Evolutionary conservation across 1,140 invertebrate species (phyloP), one percentile per base, ranked within the genome.

Genomic region (Dinothrombium tinctorium): DNA sequence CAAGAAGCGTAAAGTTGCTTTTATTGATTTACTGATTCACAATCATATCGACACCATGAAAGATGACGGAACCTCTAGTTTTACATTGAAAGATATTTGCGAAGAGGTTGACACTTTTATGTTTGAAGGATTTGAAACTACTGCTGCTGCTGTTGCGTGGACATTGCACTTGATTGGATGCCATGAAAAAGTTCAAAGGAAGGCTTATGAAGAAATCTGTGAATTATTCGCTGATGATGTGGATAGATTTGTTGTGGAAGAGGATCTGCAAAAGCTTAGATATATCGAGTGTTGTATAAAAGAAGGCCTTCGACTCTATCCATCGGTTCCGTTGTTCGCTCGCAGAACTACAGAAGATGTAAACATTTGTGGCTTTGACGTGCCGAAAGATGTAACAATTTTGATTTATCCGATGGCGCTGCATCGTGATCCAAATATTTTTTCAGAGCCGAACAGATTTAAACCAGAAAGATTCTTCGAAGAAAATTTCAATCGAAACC

Each of bases 151-250:
- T n/a, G n/a, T n/a, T n/a, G n/a, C n/a, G n/a, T n/a, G n/a, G n/a
- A 52, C 58, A 2, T 48, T 87, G 38, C 66, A 82, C 37, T 72
- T 77, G 47, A 58, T 87, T 46, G 65, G 81, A 1, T 55, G 72
- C 29, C 66, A 76, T 52, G 78, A 73, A n/a, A 64, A 77, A 15
- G 67, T 82, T 1, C 80, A 84, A 51, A 66, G 60, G 40, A 75
- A 72, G 56, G 76, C 75, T 0, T 74, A 76, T 44, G 63, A 68
- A 33, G 80, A 87, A 63, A 72, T 87, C 44, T 9, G 14, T n/a
- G 79, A 83, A 51, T 53, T 58, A 45, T 62, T 86, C 23, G 75
- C 73, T 28, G 61, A 67, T 11, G 49, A 51, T n/a, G 23, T 37
- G 11, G 54, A 65, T 2, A n/a, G 28, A 9, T 9, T 9, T 29